Evolutionary conservation across 1,140 invertebrate species (phyloP).

Genomic region (Drosophila watanabei): DNA sequence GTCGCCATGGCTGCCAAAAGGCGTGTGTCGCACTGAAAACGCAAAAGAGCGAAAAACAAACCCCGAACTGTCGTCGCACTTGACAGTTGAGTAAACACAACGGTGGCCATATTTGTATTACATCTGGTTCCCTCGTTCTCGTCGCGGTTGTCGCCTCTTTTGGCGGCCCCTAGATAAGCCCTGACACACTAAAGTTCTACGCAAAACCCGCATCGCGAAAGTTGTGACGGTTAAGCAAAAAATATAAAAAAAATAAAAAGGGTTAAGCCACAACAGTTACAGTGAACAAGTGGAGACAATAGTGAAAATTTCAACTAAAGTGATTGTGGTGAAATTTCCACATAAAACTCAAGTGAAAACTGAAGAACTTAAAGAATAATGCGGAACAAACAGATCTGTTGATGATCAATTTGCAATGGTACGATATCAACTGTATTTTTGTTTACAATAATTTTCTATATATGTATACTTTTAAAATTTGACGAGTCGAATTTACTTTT

Average conservation of each 20-base stretch:
- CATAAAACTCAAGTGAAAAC: constrained; percentile 1
- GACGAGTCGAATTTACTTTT: not conserved
- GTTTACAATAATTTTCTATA: too few relatives aligned
- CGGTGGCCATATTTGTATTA: constrained; percentile 53
- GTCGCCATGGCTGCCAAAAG: constrained; percentile 74
- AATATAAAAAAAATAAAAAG: constrained; percentile 12
- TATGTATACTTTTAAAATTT: not conserved
- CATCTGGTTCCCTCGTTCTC: constrained; percentile 42
- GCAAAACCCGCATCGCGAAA: constrained; percentile 50
- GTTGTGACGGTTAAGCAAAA: constrained; percentile 26
- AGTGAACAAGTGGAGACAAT: constrained; percentile 55
- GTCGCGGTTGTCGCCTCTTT: constrained; percentile 63
- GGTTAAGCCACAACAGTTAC: constrained; percentile 32
- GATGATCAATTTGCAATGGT: constrained; percentile 19
- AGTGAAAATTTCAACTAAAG: constrained; percentile 30
- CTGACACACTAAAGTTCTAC: constrained; percentile 38
- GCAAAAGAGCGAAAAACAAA: constrained; percentile 27
- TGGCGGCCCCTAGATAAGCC: constrained; percentile 40
- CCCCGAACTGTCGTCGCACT: constrained; percentile 55
- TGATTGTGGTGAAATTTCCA: constrained; percentile 11
- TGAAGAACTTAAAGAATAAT: not conserved
- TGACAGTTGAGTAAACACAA: constrained; percentile 74
- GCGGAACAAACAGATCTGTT: constrained; percentile 7
- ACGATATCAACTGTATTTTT: not conserved
- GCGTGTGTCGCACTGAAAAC: constrained; percentile 64